Conservation (phyloP, 2,797 vertebrate genomes). For the Furcifer pardalis region DNA sequence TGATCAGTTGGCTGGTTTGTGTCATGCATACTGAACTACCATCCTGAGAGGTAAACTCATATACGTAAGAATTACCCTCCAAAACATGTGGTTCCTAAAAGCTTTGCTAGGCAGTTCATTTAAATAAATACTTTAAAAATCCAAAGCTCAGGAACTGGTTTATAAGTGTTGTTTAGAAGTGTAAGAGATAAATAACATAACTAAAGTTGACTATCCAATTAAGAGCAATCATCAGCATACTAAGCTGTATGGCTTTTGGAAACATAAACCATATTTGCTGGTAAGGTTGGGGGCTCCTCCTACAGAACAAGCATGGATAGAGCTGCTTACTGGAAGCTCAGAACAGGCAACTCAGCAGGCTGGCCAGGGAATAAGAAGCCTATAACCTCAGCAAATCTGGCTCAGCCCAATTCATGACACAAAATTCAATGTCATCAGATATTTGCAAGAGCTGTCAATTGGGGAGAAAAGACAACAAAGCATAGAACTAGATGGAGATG, state of each 20-base stretch:
- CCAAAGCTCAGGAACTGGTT: not conserved
- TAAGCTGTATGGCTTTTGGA: constrained; percentile 4
- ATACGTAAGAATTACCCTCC: not conserved
- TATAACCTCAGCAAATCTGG: not conserved
- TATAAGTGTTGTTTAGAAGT: no score
- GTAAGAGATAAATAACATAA: not conserved
- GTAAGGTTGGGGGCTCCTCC: not conserved
- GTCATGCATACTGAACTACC: not conserved
- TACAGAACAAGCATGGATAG: not conserved
- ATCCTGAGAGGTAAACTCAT: not conserved
- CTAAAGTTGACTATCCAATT: not conserved
- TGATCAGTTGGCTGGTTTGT: not conserved
- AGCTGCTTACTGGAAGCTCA: constrained; percentile 7
- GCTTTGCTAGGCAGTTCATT: not conserved
- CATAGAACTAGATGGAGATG: not conserved
- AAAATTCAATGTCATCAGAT: not conserved
- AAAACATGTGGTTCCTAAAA: not conserved
- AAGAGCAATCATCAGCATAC: not conserved
- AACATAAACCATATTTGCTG: not conserved
- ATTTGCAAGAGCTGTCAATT: not conserved
- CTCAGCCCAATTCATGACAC: not conserved
- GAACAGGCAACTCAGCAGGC: not conserved
- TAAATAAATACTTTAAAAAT: not conserved
- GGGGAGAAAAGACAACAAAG: not conserved
- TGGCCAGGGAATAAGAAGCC: not conserved